Evolutionary conservation across 2,888 invertebrate genomes (phyloP).

Genomic region (Nymphalis urticae): DNA sequence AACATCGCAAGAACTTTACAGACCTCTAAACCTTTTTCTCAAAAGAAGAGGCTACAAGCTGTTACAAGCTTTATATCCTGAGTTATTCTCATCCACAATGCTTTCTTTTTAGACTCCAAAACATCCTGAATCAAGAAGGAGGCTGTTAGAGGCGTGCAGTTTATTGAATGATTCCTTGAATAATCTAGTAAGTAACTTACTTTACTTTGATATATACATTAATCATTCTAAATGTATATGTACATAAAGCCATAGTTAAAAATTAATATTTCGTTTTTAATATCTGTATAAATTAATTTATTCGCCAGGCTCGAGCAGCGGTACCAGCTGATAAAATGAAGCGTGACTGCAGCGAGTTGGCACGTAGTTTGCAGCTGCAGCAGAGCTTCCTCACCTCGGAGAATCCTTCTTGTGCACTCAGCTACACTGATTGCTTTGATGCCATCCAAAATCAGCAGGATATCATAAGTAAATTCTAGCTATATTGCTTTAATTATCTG

Average conservation of each 20-base stretch:
- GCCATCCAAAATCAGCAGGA: slow-evolving; percentile 55
- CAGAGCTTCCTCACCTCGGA: slow-evolving; percentile 40
- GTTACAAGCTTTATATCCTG: neutral
- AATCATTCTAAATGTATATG: neutral
- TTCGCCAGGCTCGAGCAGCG: slow-evolving; percentile 44
- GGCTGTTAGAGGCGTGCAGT: slow-evolving; percentile 55
- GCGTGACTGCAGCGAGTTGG: slow-evolving; percentile 48
- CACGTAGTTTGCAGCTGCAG: slow-evolving; percentile 49
- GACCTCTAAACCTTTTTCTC: no score
- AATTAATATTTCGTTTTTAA: no score
- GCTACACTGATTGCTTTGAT: slow-evolving; percentile 52
- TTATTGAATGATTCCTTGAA: slow-evolving; percentile 58
- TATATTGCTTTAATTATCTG: neutral
- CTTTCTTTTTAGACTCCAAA: slow-evolving; percentile 46
- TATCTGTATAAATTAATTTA: no score
- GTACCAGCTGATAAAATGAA: slow-evolving; percentile 37
- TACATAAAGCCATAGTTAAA: neutral
- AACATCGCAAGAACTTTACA: no score
- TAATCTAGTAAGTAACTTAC: slow-evolving; percentile 63
- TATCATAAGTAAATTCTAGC: slow-evolving; percentile 52
- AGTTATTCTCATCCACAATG: neutral
- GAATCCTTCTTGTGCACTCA: slow-evolving; percentile 44
- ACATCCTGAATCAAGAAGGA: slow-evolving; percentile 47
- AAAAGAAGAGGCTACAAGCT: no score
- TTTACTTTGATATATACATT: neutral